These are phyloP conservation scores for Pogoniulus pusillus DNA, from an alignment of 2,797 vertebrate genomes.

Conservation along the genomic window DNA sequence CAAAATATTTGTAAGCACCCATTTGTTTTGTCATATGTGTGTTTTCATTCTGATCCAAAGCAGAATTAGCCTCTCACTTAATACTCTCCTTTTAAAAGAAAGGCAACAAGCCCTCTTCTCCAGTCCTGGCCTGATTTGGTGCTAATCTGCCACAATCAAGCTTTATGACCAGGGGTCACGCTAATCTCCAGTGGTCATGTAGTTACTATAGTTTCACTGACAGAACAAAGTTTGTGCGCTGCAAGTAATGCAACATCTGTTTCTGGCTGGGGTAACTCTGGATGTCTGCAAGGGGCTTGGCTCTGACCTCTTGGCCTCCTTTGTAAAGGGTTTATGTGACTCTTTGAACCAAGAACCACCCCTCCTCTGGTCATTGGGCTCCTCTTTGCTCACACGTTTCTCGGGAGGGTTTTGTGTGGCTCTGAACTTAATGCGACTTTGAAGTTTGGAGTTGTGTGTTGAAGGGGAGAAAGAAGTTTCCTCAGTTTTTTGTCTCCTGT, in stretches of 20 bases:
- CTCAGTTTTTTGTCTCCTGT: background rate
- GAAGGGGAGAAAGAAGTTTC: background rate
- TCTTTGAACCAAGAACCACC: conserved; percentile 35
- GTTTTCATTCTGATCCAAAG: conserved; percentile 16
- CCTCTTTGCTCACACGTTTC: background rate
- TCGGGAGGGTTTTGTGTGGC: background rate
- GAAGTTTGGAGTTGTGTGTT: background rate
- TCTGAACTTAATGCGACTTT: background rate
- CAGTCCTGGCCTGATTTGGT: background rate
- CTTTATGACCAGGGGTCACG: conserved; percentile 50
- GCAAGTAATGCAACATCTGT: background rate
- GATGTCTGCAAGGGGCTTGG: accelerated
- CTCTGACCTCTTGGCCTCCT: background rate
- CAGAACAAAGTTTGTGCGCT: conserved; percentile 23
- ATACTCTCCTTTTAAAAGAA: conserved; percentile 13
- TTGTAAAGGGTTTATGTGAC: background rate
- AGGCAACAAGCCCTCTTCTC: background rate
- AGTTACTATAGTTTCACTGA: conserved; percentile 62
- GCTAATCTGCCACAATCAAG: conserved; percentile 50
- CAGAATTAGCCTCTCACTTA: background rate
- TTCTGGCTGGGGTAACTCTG: background rate
- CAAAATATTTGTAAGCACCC: conserved; percentile 72
- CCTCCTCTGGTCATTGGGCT: conserved; percentile 7
- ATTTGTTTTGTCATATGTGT: conserved; percentile 29
- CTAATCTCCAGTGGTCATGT: conserved; percentile 58